phyloP scores from a whole-genome alignment of 2,888 invertebrate species.

The Ornithoptera alexandrae region DNA sequence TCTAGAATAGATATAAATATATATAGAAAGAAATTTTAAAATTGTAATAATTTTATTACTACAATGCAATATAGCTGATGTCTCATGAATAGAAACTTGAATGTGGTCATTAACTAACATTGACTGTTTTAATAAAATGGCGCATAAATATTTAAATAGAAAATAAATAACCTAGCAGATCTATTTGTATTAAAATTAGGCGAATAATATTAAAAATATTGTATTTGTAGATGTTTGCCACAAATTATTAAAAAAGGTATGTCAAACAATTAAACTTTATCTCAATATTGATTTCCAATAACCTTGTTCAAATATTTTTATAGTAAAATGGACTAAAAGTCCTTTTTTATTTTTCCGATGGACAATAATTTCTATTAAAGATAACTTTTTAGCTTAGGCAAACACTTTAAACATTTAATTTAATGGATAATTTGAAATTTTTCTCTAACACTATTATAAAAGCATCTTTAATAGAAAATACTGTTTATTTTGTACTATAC shows the following conservation, averaged over 20 bases:
- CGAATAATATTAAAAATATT: not conserved
- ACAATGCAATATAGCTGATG: conserved; percentile 33
- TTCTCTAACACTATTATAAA: not conserved
- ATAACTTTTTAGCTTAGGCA: too few species aligned
- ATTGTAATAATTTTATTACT: conserved; percentile 16
- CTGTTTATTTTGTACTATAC: conserved; percentile 48
- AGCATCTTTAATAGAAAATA: conserved; percentile 24
- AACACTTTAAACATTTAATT: not conserved
- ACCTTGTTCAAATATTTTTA: not conserved
- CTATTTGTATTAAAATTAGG: conserved; percentile 44
- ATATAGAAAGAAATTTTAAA: conserved; percentile 6
- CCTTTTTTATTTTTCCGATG: too few species aligned
- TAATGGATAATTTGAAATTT: not conserved
- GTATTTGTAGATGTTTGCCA: not conserved
- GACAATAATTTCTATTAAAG: too few species aligned
- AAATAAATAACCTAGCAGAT: conserved; percentile 72
- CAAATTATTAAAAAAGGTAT: not conserved
- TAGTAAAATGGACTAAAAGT: not conserved
- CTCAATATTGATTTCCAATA: not conserved
- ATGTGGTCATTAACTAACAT: conserved; percentile 7
- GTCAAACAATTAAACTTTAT: not conserved
- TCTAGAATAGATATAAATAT: too few species aligned
- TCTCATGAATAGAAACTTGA: conserved; percentile 32
- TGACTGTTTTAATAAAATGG: conserved; percentile 16
- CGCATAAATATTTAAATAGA: conserved; percentile 19